A percentile compares a stretch with the other conserved stretches of the same genome.
These are phyloP conservation scores for Tromatobia lineatoria DNA, from an alignment of 2,888 invertebrate genomes.

Conservation along the genomic window DNA sequence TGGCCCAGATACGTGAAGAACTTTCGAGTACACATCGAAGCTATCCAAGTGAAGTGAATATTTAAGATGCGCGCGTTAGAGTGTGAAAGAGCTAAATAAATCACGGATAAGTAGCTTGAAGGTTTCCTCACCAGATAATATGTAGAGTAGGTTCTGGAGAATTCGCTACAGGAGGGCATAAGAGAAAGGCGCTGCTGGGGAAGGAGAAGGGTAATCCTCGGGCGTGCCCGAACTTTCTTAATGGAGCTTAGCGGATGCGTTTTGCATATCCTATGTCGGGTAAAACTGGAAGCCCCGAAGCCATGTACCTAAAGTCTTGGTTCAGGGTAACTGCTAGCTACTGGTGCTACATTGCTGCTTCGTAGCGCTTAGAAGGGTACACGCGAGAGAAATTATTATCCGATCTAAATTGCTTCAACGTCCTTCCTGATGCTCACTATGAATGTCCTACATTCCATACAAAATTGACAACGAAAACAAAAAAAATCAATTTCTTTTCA, in stretches of 20 bases:
- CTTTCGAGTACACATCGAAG: slow-evolving; percentile 15
- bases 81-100: slow-evolving; percentile 55
- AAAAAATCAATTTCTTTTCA: too few relatives aligned
- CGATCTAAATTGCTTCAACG: slow-evolving; percentile 16
- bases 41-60: slow-evolving; percentile 44
- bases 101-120: slow-evolving; percentile 53
- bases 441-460: not conserved
- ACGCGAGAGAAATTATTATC: slow-evolving; percentile 45
- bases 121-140: slow-evolving; percentile 55
- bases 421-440: not conserved
- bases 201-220: slow-evolving; percentile 52
- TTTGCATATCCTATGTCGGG: slow-evolving; percentile 65
- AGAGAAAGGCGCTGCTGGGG: not conserved
- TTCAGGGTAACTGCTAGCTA: slow-evolving; percentile 25
- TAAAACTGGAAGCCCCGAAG: slow-evolving; percentile 65
- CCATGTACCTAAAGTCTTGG: slow-evolving; percentile 48
- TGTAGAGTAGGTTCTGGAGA: slow-evolving; percentile 35
- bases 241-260: slow-evolving; percentile 69
- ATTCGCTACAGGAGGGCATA: slow-evolving; percentile 28
- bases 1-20: slow-evolving; percentile 68
- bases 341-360: slow-evolving; percentile 38
- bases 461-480: not conserved
- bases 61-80: slow-evolving; percentile 47
- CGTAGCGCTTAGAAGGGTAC: slow-evolving; percentile 12
- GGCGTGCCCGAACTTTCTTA: slow-evolving; percentile 69